Evolutionary conservation across 2,888 invertebrate genomes (phyloP).

Genomic region (Caenorhabditis macrosperma): DNA sequence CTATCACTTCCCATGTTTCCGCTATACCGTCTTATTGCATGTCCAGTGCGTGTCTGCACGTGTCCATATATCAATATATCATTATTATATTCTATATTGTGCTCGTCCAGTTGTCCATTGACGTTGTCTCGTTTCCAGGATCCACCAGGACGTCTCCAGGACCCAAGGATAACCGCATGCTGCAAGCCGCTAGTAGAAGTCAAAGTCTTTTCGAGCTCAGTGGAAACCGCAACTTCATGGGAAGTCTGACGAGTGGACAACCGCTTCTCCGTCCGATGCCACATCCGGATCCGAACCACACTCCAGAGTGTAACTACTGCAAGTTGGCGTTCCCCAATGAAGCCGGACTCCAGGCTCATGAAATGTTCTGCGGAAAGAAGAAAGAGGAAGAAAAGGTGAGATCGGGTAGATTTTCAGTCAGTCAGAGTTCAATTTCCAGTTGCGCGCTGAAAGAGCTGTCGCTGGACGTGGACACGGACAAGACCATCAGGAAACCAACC

Average conservation of each 20-base stretch:
- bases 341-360: constrained; percentile 75
- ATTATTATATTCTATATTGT: constrained; percentile 23
- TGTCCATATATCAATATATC: constrained; percentile 36
- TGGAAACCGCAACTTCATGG: constrained; percentile 44
- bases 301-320: constrained; percentile 63
- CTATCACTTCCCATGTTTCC: constrained; percentile 46
- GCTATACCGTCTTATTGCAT: constrained; percentile 57
- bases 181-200: constrained; percentile 71
- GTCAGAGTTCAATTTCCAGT: too few relatives aligned
- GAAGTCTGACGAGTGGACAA: constrained; percentile 77
- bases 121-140: constrained; percentile 54
- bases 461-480: not conserved
- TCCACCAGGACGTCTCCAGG: constrained; percentile 75
- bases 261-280: constrained; percentile 66
- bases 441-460: not conserved
- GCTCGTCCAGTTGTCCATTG: constrained; percentile 11
- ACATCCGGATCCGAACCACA: constrained; percentile 31
- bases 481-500: not conserved
- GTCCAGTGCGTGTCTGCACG: constrained; percentile 55
- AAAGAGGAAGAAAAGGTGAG: constrained; percentile 60
- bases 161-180: constrained; percentile 60
- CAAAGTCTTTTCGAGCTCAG: constrained; percentile 74
- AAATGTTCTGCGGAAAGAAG: constrained; percentile 71
- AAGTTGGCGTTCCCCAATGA: constrained; percentile 74
- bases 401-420: not conserved